Base-by-base conservation (phyloP, 2,113 vertebrate species). In the Glaucomys volans region DNA sequence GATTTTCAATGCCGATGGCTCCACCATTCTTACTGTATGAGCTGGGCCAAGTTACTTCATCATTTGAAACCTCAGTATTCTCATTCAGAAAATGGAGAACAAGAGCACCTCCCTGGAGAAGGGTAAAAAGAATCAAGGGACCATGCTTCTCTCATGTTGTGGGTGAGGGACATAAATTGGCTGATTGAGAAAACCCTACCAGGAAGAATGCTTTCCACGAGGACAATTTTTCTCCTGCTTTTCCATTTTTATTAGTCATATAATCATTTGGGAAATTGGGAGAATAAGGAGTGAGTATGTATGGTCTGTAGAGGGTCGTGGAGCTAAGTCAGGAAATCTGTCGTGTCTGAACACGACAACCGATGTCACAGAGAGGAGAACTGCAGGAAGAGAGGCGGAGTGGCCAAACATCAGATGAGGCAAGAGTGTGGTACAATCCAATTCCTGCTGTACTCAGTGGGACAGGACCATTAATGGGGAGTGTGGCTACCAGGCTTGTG, bases 401-500 rank as follows among this genome's bases (percentile, higher is more conserved):
- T 22, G n/a, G 9, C 22, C 42, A 71, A 59, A 54, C 4, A 13
- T 17, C 9, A 16, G 75, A n/a, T 16, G 3, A 59, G 42, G 32
- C 71, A 52, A 4, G 11, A 24, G 4, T 0, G 2, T 1, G 24
- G 57, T 10, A 52, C 4, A 14, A 64, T 35, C 22, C 40, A 35
- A 6, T 57, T 87, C 54, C 40, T 71, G 81, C 67, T 26, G 47
- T 11, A 66, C 85, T 59, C 95, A 57, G 85, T 79, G 57, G 91
- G 69, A 80, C 67, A 72, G 2, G 32, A 14, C 5, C 12, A 18
- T 84, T 64, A 90, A 82, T 88, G 1, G 40, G 47, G 50, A 74
- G 67, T 77, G 40, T 54, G 76, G 92, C 92, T 64, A 47, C 75
- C 80, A 62, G 5, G 69, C 50, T 54, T 14, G 50, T 71, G 67